phyloP scores from a whole-genome alignment of 1,140 invertebrate genomes.

The Helicorthomorpha holstii region DNA sequence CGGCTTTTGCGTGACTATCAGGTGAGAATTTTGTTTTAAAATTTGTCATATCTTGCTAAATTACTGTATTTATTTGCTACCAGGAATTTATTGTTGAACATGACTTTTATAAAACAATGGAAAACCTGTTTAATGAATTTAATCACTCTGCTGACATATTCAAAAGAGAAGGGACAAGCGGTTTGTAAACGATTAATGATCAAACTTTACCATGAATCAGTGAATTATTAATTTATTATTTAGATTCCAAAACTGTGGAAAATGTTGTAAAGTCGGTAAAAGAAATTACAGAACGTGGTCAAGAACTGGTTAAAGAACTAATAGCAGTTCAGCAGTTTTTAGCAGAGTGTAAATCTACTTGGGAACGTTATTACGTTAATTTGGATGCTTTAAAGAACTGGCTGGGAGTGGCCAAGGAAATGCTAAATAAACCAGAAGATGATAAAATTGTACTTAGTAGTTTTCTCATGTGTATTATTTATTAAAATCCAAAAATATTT shows the following conservation, averaged over 20 bases:
- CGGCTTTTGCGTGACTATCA: conserved; percentile 66
- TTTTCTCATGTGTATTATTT: not conserved
- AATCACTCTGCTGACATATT: conserved; percentile 80
- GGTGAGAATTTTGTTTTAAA: conserved; percentile 16
- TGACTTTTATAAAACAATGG: conserved; percentile 77
- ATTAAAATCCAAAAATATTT: not conserved
- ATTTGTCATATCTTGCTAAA: not conserved
- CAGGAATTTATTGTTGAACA: not conserved
- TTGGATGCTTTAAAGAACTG: conserved; percentile 58
- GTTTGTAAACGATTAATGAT: conserved; percentile 1
- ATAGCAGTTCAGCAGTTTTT: conserved; percentile 73
- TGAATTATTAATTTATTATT: conserved; percentile 11
- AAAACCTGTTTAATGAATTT: conserved; percentile 78
- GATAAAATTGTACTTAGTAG: conserved; percentile 42
- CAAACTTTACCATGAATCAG: not conserved
- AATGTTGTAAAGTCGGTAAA: conserved; percentile 68
- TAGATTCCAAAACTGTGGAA: conserved; percentile 50
- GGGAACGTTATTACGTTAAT: conserved; percentile 60
- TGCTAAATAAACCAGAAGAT: conserved; percentile 57
- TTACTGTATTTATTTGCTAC: not conserved
- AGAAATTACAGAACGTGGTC: conserved; percentile 74
- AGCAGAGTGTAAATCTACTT: conserved; percentile 72
- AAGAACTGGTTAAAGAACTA: conserved; percentile 70
- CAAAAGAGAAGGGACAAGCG: conserved; percentile 48
- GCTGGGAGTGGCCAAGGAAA: conserved; percentile 59